phyloP scores from a whole-genome alignment of 2,888 invertebrate species.

The Drosophila cognata region DNA sequence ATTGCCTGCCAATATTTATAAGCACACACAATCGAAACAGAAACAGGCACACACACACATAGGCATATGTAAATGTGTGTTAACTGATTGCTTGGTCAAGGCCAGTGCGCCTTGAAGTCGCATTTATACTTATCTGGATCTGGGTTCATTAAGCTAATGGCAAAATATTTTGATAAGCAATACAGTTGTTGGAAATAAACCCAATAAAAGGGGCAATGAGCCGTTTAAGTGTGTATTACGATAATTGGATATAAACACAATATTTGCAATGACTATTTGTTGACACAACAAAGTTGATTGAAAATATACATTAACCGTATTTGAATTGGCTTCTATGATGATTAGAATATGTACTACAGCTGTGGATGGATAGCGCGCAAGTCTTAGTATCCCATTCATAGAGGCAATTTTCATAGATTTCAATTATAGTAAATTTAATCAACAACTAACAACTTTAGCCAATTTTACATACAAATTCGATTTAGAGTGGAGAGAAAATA shows the following conservation, averaged over 20 bases:
- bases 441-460: neutral
- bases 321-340: neutral
- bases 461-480: neutral
- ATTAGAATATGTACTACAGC: neutral
- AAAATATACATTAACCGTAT: neutral
- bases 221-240: neutral
- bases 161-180: slow-evolving; percentile 38
- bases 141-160: slow-evolving; percentile 61
- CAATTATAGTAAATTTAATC: neutral
- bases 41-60: neutral
- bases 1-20: slow-evolving; percentile 36
- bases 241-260: slow-evolving; percentile 22
- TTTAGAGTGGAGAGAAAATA: too few species aligned
- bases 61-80: slow-evolving; percentile 5
- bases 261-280: slow-evolving; percentile 29
- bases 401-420: neutral
- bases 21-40: neutral
- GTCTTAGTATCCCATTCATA: neutral
- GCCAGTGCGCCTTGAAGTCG: slow-evolving; percentile 14
- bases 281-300: slow-evolving; percentile 8
- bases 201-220: slow-evolving; percentile 4
- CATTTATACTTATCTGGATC: slow-evolving; percentile 28
- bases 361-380: neutral
- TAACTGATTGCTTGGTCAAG: slow-evolving; percentile 46
- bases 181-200: slow-evolving; percentile 1